Conservation (phyloP, 1,140 invertebrate species). For the Amphibalanus amphitrite region DNA sequence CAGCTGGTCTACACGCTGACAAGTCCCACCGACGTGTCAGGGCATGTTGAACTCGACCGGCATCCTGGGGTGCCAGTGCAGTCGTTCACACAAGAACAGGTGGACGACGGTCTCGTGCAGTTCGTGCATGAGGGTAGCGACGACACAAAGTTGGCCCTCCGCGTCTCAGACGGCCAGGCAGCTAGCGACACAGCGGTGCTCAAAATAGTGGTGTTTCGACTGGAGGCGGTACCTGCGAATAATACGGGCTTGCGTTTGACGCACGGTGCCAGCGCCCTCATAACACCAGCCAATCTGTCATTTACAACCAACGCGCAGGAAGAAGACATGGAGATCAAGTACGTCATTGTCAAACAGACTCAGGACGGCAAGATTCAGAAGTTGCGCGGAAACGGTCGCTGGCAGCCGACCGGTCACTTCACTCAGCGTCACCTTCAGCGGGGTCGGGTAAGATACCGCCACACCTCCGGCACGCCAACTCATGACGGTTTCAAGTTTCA, state of each 20-base stretch:
- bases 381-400: conserved; percentile 28
- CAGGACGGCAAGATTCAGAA: conserved; percentile 29
- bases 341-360: conserved; percentile 28
- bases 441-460: conserved; percentile 51
- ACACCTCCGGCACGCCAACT: conserved; percentile 45
- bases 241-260: conserved; percentile 42
- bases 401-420: conserved; percentile 61
- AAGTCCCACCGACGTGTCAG: conserved; percentile 24
- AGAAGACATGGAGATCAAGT: conserved; percentile 51
- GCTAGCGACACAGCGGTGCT: conserved; percentile 47
- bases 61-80: conserved; percentile 32
- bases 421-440: conserved; percentile 54
- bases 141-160: conserved; percentile 24
- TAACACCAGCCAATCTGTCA: conserved; percentile 63
- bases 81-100: conserved; percentile 49
- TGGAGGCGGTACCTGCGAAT: conserved; percentile 34
- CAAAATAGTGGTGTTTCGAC: conserved; percentile 52
- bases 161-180: conserved; percentile 67
- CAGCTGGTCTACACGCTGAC: conserved; percentile 37
- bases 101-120: conserved; percentile 40
- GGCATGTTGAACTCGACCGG: conserved; percentile 36
- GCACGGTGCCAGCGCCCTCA: conserved; percentile 54
- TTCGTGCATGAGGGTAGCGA: conserved; percentile 40
- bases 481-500: conserved; percentile 70
- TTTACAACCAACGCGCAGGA: conserved; percentile 69